phyloP scores from a whole-genome alignment of 2,888 invertebrate genomes.

The Colletes collaris region DNA sequence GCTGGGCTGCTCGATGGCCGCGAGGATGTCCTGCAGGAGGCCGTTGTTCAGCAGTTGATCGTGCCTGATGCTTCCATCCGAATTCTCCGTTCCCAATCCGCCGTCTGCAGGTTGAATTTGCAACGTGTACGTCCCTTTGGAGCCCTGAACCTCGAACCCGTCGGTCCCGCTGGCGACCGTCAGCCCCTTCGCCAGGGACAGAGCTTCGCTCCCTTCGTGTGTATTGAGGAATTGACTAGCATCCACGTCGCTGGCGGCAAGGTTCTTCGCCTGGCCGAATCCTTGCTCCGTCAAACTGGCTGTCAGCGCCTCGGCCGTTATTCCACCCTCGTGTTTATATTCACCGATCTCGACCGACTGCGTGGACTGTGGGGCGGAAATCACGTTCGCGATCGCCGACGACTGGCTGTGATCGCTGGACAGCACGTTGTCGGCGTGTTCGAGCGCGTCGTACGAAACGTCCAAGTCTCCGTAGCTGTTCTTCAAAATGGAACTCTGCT shows the following conservation, averaged over 20 bases:
- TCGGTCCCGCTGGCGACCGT: constrained; percentile 70
- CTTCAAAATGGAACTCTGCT: constrained; percentile 69
- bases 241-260: constrained; percentile 72
- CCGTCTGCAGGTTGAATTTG: constrained; percentile 90
- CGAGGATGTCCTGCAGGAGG: constrained; percentile 90
- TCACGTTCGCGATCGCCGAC: constrained; percentile 49
- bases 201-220: constrained; percentile 75
- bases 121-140: constrained; percentile 88
- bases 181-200: constrained; percentile 75
- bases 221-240: constrained; percentile 74
- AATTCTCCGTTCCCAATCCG: constrained; percentile 83
- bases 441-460: constrained; percentile 50
- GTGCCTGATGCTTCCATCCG: constrained; percentile 86
- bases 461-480: constrained; percentile 80
- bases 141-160: constrained; percentile 83
- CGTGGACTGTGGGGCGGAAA: constrained; percentile 38
- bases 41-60: constrained; percentile 91
- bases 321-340: constrained; percentile 59
- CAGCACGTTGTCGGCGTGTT: constrained; percentile 31
- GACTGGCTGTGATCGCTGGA: constrained; percentile 54
- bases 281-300: constrained; percentile 74
- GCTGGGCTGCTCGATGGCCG: constrained; percentile 91
- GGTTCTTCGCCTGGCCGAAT: constrained; percentile 69
- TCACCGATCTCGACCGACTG: constrained; percentile 60
- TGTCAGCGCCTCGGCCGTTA: constrained; percentile 72